These are phyloP conservation scores for Acrobeloides nanus DNA, from an alignment of 2,888 invertebrate species.

Conservation along the genomic window DNA sequence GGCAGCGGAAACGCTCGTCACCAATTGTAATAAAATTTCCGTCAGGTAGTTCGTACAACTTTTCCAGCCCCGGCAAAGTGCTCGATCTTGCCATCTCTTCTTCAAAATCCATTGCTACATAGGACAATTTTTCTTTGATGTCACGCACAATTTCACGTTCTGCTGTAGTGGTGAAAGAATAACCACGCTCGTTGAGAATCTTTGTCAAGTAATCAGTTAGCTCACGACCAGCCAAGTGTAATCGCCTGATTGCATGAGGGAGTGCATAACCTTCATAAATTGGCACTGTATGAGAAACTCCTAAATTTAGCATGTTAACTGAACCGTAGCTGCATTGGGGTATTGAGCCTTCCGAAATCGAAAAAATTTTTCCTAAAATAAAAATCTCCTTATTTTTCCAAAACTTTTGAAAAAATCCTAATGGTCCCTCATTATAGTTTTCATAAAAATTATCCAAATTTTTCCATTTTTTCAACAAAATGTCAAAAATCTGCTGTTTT, in stretches of 20 bases:
- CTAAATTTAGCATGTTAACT: no score
- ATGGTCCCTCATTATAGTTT: no score
- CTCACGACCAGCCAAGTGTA: slow-evolving; percentile 59
- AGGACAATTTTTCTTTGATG: slow-evolving; percentile 87
- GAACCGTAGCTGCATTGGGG: no score
- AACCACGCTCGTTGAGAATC: slow-evolving; percentile 59
- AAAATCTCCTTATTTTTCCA: no score
- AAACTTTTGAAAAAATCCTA: no score
- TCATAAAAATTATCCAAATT: no score
- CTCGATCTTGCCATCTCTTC: slow-evolving; percentile 87
- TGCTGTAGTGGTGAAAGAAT: slow-evolving; percentile 55
- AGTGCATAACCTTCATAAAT: slow-evolving; percentile 70
- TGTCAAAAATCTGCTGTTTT: no score
- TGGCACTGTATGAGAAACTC: slow-evolving; percentile 69
- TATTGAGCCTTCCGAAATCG: no score
- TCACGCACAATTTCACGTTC: slow-evolving; percentile 82
- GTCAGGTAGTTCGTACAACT: slow-evolving; percentile 79
- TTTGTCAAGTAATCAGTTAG: slow-evolving; percentile 61
- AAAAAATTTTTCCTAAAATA: no score
- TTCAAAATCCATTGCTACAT: slow-evolving; percentile 95
- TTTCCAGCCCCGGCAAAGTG: slow-evolving; percentile 79
- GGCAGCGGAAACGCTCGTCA: slow-evolving; percentile 74
- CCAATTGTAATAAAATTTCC: slow-evolving; percentile 65
- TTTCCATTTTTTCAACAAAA: no score
- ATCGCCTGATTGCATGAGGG: slow-evolving; percentile 58